Conservation (phyloP, 2,888 invertebrate species). For the Coelinius sp. region DNA sequence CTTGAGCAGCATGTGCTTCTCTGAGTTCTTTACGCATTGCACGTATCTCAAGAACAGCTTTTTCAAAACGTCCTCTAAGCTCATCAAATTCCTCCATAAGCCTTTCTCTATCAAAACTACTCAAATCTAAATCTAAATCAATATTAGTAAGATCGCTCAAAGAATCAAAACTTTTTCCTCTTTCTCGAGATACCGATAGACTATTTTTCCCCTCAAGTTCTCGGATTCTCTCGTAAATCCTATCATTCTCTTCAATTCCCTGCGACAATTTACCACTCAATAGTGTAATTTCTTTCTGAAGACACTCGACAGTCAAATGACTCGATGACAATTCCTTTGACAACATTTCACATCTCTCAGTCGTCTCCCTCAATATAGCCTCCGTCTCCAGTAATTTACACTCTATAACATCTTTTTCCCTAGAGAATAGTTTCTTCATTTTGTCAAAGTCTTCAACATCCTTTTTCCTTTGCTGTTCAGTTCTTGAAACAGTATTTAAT, state of each 20-base stretch:
- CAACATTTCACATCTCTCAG: constrained; percentile 77
- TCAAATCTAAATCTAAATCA: constrained; percentile 82
- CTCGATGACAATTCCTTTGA: constrained; percentile 79
- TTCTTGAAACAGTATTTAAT: constrained; percentile 81
- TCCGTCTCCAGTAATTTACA: constrained; percentile 79
- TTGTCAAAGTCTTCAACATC: constrained; percentile 79
- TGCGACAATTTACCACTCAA: constrained; percentile 78
- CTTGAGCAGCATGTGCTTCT: constrained; percentile 85
- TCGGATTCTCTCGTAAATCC: constrained; percentile 79
- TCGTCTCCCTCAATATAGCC: constrained; percentile 78
- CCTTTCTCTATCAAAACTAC: constrained; percentile 81
- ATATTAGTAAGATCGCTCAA: constrained; percentile 86
- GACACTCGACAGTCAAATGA: constrained; percentile 77
- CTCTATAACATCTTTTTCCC: constrained; percentile 80
- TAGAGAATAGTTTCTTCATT: constrained; percentile 75
- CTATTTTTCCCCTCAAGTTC: constrained; percentile 78
- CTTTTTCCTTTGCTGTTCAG: constrained; percentile 82
- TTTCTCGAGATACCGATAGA: constrained; percentile 74
- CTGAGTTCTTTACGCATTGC: constrained; percentile 86
- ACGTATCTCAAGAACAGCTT: constrained; percentile 86
- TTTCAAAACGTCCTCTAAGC: constrained; percentile 82
- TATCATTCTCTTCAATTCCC: constrained; percentile 85
- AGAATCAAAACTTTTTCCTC: constrained; percentile 82
- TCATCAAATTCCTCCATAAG: constrained; percentile 87
- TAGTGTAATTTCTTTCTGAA: constrained; percentile 79